Evolutionary conservation across 2,888 invertebrate species (phyloP).

Genomic region (Timandra comae): DNA sequence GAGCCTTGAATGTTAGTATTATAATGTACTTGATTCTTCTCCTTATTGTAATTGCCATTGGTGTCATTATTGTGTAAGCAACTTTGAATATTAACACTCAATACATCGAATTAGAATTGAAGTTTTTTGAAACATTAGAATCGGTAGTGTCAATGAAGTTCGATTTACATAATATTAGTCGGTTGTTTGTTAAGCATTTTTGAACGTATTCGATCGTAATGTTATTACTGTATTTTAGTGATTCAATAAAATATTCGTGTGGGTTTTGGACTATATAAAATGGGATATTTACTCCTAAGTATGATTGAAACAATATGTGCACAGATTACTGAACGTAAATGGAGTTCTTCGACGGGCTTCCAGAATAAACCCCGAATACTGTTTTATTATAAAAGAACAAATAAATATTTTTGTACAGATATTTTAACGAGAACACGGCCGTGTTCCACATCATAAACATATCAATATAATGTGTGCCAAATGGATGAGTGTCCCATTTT

Average conservation of each 20-base stretch:
- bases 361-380: constrained; percentile 16
- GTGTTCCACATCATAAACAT: constrained; percentile 38
- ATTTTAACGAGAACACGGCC: constrained; percentile 22
- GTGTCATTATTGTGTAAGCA: constrained; percentile 49
- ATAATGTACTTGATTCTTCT: constrained; percentile 48
- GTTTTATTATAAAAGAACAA: constrained; percentile 9
- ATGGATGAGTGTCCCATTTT: constrained; percentile 52
- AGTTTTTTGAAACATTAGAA: constrained; percentile 48
- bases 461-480: constrained; percentile 62
- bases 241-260: constrained; percentile 27
- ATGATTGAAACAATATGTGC: constrained; percentile 12
- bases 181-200: constrained; percentile 45
- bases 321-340: constrained; percentile 32
- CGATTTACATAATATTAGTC: constrained; percentile 39
- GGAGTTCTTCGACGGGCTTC: constrained; percentile 19
- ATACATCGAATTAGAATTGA: constrained; percentile 67
- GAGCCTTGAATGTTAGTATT: constrained; percentile 47
- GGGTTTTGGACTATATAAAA: constrained; percentile 34
- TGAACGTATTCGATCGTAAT: constrained; percentile 39
- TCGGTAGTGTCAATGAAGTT: constrained; percentile 43
- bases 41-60: constrained; percentile 58
- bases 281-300: constrained; percentile 37
- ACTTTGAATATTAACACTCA: constrained; percentile 55
- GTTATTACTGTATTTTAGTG: constrained; percentile 35
- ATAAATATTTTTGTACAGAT: constrained; percentile 38